Conservation (phyloP, 2,797 vertebrate genomes). For the Oreochromis grahami region DNA sequence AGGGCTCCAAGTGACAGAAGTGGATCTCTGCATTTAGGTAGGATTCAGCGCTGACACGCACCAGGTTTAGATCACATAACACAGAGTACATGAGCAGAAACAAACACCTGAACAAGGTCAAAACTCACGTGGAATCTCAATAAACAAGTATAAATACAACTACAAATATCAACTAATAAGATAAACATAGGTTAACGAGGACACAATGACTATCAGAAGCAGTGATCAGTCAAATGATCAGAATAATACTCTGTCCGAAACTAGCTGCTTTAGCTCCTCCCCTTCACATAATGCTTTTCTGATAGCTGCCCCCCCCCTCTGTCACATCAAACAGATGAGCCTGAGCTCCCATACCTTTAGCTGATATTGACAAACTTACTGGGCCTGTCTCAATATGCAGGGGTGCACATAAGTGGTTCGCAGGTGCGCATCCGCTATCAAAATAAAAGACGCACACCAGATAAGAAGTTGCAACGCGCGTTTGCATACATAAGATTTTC, state of each 20-base stretch:
- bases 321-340: too few species aligned
- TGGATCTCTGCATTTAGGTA: conserved; percentile 77
- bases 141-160: too few species aligned
- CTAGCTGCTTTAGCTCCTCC: neutral
- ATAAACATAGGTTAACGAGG: neutral
- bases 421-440: too few species aligned
- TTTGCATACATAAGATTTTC: too few species aligned
- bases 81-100: neutral
- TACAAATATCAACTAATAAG: too few species aligned
- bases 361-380: too few species aligned
- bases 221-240: too few species aligned
- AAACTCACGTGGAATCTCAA: neutral
- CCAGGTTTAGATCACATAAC: neutral
- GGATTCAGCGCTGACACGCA: neutral
- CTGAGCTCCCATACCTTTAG: too few species aligned
- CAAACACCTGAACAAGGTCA: neutral
- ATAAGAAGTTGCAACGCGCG: too few species aligned
- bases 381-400: too few species aligned
- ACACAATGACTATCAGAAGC: neutral
- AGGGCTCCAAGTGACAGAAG: conserved; percentile 67
- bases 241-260: neutral
- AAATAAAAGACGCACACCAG: too few species aligned
- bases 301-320: neutral
- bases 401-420: too few species aligned
- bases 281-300: neutral